Percentiles rank a stretch among this genome's conserved stretches.
phyloP scores from a whole-genome alignment of 2,797 vertebrate genomes.

The Gambusia yucatana region DNA sequence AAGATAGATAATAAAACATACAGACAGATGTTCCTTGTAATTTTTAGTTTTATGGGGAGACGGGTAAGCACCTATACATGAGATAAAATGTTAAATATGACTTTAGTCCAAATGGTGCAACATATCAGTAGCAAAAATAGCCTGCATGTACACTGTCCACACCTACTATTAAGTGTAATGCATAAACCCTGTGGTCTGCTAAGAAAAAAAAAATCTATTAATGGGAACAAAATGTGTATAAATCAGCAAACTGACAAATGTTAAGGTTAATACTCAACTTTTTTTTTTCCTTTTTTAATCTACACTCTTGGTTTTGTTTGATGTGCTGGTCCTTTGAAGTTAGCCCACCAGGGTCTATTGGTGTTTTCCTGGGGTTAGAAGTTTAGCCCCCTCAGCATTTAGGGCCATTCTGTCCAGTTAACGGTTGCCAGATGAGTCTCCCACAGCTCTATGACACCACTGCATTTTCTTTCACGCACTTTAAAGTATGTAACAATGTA shows the following conservation, averaged over 20 bases:
- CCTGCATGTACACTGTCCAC: slow-evolving; percentile 2
- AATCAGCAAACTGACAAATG: slow-evolving; percentile 67
- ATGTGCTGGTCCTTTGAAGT: slow-evolving; percentile 78
- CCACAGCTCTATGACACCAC: slow-evolving; percentile 38
- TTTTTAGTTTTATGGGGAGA: slow-evolving; percentile 10
- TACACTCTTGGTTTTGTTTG: slow-evolving; percentile 66
- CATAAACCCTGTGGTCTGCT: slow-evolving; percentile 21
- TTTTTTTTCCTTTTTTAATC: slow-evolving; percentile 67
- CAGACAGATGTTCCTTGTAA: slow-evolving; percentile 37
- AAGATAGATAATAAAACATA: slow-evolving; percentile 54
- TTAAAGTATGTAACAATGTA: slow-evolving; percentile 17
- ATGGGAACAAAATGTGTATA: slow-evolving; percentile 37
- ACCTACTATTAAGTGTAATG: slow-evolving; percentile 9
- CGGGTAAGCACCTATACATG: slow-evolving; percentile 26
- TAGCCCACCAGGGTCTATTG: slow-evolving; percentile 68
- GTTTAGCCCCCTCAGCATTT: slow-evolving; percentile 72
- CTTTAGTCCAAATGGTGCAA: slow-evolving; percentile 22
- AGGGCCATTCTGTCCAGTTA: slow-evolving; percentile 60
- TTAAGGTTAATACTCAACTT: slow-evolving; percentile 51
- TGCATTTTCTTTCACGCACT: not conserved
- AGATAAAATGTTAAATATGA: slow-evolving; percentile 30
- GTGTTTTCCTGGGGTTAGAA: slow-evolving; percentile 78
- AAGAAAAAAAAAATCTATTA: slow-evolving; percentile 26
- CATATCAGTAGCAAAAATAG: slow-evolving; percentile 24
- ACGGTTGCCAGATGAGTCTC: slow-evolving; percentile 73